Evolutionary conservation across 1,140 invertebrate species (phyloP).

Genomic region (Chionoecetes opilio): DNA sequence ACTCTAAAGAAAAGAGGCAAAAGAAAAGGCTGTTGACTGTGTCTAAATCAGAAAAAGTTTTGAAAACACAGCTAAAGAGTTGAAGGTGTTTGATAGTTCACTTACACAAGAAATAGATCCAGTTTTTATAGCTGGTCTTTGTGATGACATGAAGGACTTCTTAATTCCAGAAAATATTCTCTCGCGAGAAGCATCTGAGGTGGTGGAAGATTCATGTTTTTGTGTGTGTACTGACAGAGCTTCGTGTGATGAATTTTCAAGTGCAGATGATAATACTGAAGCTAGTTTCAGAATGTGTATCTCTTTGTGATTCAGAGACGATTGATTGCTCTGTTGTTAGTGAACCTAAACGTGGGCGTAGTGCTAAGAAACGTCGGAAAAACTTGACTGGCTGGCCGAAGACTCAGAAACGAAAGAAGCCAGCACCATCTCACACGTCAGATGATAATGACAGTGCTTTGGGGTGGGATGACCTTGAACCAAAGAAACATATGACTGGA

Average conservation of each 20-base stretch:
- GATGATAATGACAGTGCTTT: slow-evolving; percentile 81
- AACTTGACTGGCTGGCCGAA: slow-evolving; percentile 81
- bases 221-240: slow-evolving; percentile 78
- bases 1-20: slow-evolving; percentile 72
- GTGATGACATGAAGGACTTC: slow-evolving; percentile 71
- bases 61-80: slow-evolving; percentile 65
- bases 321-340: slow-evolving; percentile 75
- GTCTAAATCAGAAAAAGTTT: slow-evolving; percentile 58
- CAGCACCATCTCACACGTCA: slow-evolving; percentile 75
- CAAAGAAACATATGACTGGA: slow-evolving; percentile 74
- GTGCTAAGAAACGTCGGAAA: slow-evolving; percentile 80
- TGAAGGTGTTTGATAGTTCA: slow-evolving; percentile 79
- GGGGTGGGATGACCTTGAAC: slow-evolving; percentile 80
- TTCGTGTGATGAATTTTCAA: slow-evolving; percentile 81
- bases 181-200: slow-evolving; percentile 67
- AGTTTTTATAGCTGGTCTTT: slow-evolving; percentile 75
- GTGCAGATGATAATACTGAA: slow-evolving; percentile 81
- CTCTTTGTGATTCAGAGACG: slow-evolving; percentile 81
- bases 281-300: slow-evolving; percentile 80
- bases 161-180: slow-evolving; percentile 74
- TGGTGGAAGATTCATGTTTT: slow-evolving; percentile 77
- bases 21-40: slow-evolving; percentile 68
- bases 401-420: slow-evolving; percentile 69
- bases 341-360: slow-evolving; percentile 74
- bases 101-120: slow-evolving; percentile 80